phyloP scores from a whole-genome alignment of 1,140 invertebrate genomes.

The Tetraneura akinire region DNA sequence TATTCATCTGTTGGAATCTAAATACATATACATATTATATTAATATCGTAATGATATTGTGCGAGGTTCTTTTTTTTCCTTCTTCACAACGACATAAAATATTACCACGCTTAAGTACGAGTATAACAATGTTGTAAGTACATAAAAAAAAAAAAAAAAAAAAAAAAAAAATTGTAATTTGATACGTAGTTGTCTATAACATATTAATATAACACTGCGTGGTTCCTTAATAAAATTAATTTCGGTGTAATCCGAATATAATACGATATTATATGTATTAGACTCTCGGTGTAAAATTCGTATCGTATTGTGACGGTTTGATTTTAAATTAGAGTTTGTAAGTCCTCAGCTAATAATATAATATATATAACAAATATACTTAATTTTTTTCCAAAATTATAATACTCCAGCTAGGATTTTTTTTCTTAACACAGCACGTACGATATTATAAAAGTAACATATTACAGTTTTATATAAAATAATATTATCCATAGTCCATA shows the following conservation, averaged over 20 bases:
- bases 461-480: no score
- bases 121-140: neutral
- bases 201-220: neutral
- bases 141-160: no score
- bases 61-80: neutral
- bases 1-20: neutral
- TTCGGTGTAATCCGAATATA: neutral
- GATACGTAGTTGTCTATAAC: conserved; percentile 25
- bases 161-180: conserved; percentile 30
- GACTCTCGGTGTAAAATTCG: neutral
- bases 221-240: conserved; percentile 37
- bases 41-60: no score
- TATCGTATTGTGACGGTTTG: neutral
- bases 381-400: neutral
- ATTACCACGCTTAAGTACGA: neutral
- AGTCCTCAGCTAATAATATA: no score
- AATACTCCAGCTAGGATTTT: neutral
- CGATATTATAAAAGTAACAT: no score
- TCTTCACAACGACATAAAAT: neutral
- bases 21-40: neutral
- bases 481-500: no score
- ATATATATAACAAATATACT: no score
- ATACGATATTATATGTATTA: no score
- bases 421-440: no score
- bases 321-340: neutral